These are phyloP conservation scores for Calliphora vicina DNA, from an alignment of 1,140 invertebrate genomes.

Conservation along the genomic window DNA sequence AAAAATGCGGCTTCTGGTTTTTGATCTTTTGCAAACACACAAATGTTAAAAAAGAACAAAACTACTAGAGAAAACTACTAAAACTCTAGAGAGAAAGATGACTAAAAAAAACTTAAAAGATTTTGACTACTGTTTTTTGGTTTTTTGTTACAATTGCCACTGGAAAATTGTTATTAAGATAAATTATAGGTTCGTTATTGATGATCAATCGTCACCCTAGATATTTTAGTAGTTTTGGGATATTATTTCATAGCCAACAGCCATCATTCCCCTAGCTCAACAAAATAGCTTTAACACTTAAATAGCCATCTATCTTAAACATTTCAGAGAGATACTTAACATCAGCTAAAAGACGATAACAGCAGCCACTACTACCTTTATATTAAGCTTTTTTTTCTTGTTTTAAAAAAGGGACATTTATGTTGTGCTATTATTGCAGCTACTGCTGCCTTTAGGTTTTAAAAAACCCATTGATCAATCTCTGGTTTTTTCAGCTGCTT, in stretches of 20 bases:
- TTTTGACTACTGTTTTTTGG: neutral
- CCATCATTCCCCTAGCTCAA: no score
- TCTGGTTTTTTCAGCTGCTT: neutral
- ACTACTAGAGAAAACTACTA: no score
- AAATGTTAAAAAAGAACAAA: no score
- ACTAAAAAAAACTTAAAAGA: neutral
- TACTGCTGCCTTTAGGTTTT: conserved; percentile 18
- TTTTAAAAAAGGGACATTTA: conserved; percentile 21
- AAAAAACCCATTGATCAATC: conserved; percentile 32
- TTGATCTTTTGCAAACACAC: conserved; percentile 18
- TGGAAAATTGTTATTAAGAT: conserved; percentile 22
- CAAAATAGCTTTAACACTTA: neutral
- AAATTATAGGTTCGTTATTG: conserved; percentile 30
- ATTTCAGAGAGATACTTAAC: no score
- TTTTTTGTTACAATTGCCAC: neutral
- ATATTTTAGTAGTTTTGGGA: neutral
- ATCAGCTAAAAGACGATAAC: no score
- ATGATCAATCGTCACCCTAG: conserved; percentile 31
- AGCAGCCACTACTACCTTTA: no score
- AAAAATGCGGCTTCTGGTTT: neutral
- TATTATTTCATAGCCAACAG: neutral
- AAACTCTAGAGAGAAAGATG: no score
- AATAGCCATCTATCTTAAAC: conserved; percentile 7
- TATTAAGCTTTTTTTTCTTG: neutral
- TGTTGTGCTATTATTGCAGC: neutral